Evolutionary conservation across 2,888 invertebrate species (phyloP).

Genomic region (Pyralis farinalis): DNA sequence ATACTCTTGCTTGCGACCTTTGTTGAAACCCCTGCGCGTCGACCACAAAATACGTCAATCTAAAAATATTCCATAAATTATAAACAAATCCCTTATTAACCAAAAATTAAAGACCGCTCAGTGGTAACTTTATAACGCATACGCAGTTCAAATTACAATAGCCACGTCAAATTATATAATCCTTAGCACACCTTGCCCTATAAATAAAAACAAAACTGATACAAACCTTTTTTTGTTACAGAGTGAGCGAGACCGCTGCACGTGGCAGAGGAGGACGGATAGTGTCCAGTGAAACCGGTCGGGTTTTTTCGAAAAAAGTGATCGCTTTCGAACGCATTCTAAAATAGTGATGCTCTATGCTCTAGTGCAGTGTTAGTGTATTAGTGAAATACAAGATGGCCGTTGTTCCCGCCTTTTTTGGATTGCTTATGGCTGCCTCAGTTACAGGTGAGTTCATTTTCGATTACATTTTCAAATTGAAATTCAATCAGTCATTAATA

Average conservation of each 20-base stretch:
- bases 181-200: constrained; percentile 35
- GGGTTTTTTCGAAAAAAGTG: constrained; percentile 37
- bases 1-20: no score
- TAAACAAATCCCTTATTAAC: not conserved
- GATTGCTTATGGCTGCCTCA: constrained; percentile 52
- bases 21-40: no score
- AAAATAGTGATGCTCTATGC: constrained; percentile 57
- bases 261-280: constrained; percentile 37
- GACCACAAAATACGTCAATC: no score
- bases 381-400: constrained; percentile 60
- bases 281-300: constrained; percentile 53
- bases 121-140: not conserved
- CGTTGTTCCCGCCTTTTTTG: constrained; percentile 65
- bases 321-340: constrained; percentile 40
- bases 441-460: constrained; percentile 63
- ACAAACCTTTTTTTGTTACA: constrained; percentile 62
- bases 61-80: no score
- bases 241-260: constrained; percentile 44
- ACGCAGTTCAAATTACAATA: constrained; percentile 15
- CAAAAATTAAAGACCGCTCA: not conserved
- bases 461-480: no score
- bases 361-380: constrained; percentile 42
- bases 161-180: constrained; percentile 32
- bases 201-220: constrained; percentile 30
- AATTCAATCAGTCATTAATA: no score